Base-by-base conservation (phyloP, 2,113 vertebrate species). In the Indicator maculatus region DNA sequence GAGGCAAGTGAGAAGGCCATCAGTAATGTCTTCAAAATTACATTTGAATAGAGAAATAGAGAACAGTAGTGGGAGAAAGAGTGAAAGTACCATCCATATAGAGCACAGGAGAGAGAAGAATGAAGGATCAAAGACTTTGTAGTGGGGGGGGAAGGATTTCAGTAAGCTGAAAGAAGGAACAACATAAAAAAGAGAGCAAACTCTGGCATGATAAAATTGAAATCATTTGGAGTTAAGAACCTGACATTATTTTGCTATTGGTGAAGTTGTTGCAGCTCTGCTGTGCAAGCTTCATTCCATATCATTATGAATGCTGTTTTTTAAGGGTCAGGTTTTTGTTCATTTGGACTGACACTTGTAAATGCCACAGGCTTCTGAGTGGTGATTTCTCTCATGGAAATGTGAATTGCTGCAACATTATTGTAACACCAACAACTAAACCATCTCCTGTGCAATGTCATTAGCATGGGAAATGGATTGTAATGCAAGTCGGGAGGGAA, bases 1-100 rank as follows among this genome's bases (percentile, higher is more conserved):
- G 81, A 88, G 16, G 20, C 23, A 90, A 86, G 78, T 39, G 73
- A 96, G 61, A 60, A 36, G 44, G 45, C 50, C 83, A 15, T 53
- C 61, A 77, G 60, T 76, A 80, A 90, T 41, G 47, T n/a, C 89
- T 85, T 92, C 59, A 72, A 90, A 93, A 88, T 58, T 53, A 27
- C 59, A 21, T 93, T 92, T 31, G 61, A 69, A 23, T 3, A 58
- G 30, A 81, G 55, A 75, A 75, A 61, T 74, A 45, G 27, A 92
- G 71, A 90, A 52, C 14, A 11, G 1, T 27, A 86, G 30, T 30
- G 23, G 1, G 2, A 94, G 69, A 76, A 92, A 66, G 31, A 1
- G 2, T 93, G 69, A 76, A 93, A 71, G n/a, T 30, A 38, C 5
- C 12, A 15, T 15, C 17, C 74, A 27, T 53, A 26, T 73, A 73